Evolutionary conservation across 2,888 invertebrate species (phyloP).

Genomic region (Ormyrus nitidulus): DNA sequence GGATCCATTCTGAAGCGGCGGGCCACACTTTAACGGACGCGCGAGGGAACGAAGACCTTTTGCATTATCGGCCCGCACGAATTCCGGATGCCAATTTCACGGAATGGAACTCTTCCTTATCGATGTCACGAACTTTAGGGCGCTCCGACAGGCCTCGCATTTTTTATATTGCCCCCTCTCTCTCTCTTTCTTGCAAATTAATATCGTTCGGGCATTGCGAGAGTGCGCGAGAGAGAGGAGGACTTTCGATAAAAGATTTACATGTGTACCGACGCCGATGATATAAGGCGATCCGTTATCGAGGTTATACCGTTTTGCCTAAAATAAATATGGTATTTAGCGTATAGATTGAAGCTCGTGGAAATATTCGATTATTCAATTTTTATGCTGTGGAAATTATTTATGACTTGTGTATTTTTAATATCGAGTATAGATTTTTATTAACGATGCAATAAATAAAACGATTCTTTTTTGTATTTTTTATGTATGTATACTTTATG

Average conservation of each 20-base stretch:
- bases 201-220: constrained; percentile 37
- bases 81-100: constrained; percentile 66
- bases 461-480: no score
- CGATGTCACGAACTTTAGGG: constrained; percentile 55
- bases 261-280: constrained; percentile 44
- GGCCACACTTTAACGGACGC: constrained; percentile 40
- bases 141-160: constrained; percentile 27
- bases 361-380: constrained; percentile 6
- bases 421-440: no score
- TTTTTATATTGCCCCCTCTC: constrained; percentile 48
- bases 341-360: constrained; percentile 13
- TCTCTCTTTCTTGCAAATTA: constrained; percentile 45
- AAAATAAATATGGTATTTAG: constrained; percentile 38
- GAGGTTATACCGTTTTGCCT: constrained; percentile 21
- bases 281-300: constrained; percentile 50
- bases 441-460: no score
- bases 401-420: no score
- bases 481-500: no score
- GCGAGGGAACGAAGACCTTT: constrained; percentile 48
- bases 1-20: constrained; percentile 46
- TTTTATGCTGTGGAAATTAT: neutral
- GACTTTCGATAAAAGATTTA: constrained; percentile 49
- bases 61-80: constrained; percentile 64
- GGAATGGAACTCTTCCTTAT: constrained; percentile 61
- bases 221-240: constrained; percentile 9